Evolutionary conservation across 2,888 invertebrate species (phyloP), one percentile per base, ranked within the genome.

Genomic region (Sericinus montela): DNA sequence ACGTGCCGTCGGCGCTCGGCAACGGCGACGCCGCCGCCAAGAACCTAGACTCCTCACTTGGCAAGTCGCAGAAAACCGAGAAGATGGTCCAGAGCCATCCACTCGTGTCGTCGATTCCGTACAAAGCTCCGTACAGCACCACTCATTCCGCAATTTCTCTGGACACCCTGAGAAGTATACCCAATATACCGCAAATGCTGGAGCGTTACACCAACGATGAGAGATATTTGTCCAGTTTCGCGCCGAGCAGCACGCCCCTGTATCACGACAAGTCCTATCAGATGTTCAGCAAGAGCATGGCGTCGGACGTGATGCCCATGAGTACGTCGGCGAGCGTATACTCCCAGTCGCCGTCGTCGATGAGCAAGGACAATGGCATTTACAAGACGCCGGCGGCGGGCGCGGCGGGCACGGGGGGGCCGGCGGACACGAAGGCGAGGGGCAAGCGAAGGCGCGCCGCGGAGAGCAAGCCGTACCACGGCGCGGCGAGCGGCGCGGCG

Each of bases 401-500:
- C 36, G 62, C 57, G 64, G 55, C 37, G 58, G 62, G 11, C 81
- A 74, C 53, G 53, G 64, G 55, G 36, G 58, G 62, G 11, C 81
- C 74, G 53, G 53, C 65, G 14, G 87, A 88, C 29, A 45, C 69
- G 10, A 85, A 83, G 60, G 40, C 69, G 28, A 84, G 80, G 59
- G 69, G 63, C 16, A 85, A 82, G 59, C 69, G 84, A 29, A 89
- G 87, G 59, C 70, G 84, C 52, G 67, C 80, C 49, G 57, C 78
- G 30, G 75, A 85, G 32, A 54, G 63, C 4, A 84, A 84, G 58
- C 70, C 72, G 29, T 85, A 81, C 54, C 83, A 94, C 59, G 90
- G 92, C 9, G 69, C 94, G 40, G 91, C 94, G 62, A 92, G 93
- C 41, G 86, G 91, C 3, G 69, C 68, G n/a, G n/a, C n/a, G n/a